Conservation (phyloP, 2,888 invertebrate species). For the Drosophila ezoana region DNA sequence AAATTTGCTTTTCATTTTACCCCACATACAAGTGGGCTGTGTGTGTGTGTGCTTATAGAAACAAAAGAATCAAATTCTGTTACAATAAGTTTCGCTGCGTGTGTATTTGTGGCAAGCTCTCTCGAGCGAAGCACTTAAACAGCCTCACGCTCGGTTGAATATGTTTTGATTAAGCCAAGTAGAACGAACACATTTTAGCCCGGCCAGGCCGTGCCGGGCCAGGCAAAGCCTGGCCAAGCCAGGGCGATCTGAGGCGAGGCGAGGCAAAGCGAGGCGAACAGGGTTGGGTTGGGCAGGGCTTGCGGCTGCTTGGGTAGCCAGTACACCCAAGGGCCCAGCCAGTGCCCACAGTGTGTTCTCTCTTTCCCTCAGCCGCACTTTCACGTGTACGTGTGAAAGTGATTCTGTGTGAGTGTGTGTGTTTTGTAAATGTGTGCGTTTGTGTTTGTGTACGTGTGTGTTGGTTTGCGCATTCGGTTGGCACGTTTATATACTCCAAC, state of each 20-base stretch:
- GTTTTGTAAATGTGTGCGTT: slow-evolving; percentile 13
- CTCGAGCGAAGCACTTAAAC: slow-evolving; percentile 77
- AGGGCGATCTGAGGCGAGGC: background rate
- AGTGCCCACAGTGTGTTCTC: slow-evolving; percentile 16
- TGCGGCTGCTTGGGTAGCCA: slow-evolving; percentile 4
- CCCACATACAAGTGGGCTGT: slow-evolving; percentile 26
- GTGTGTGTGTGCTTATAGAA: slow-evolving; percentile 35
- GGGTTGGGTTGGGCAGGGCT: slow-evolving; percentile 3
- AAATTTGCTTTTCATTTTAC: slow-evolving; percentile 66
- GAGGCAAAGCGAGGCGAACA: background rate
- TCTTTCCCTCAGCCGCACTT: background rate
- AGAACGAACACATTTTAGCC: slow-evolving; percentile 75
- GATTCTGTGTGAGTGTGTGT: slow-evolving; percentile 14
- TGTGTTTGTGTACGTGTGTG: slow-evolving; percentile 26
- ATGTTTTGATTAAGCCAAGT: slow-evolving; percentile 79
- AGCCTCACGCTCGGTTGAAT: slow-evolving; percentile 77
- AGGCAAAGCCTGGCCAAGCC: slow-evolving; percentile 9
- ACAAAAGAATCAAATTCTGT: slow-evolving; percentile 76
- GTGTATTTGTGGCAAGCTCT: slow-evolving; percentile 73
- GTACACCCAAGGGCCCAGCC: slow-evolving; percentile 24
- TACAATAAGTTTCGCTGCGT: slow-evolving; percentile 70
- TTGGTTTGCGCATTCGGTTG: slow-evolving; percentile 46
- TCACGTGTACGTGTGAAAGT: slow-evolving; percentile 40
- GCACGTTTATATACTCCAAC: slow-evolving; percentile 72
- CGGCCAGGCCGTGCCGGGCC: slow-evolving; percentile 23